Evolutionary conservation across 2,113 vertebrate species (phyloP), one percentile per base, ranked within the genome.

Genomic region (Ariopsis seemanni): DNA sequence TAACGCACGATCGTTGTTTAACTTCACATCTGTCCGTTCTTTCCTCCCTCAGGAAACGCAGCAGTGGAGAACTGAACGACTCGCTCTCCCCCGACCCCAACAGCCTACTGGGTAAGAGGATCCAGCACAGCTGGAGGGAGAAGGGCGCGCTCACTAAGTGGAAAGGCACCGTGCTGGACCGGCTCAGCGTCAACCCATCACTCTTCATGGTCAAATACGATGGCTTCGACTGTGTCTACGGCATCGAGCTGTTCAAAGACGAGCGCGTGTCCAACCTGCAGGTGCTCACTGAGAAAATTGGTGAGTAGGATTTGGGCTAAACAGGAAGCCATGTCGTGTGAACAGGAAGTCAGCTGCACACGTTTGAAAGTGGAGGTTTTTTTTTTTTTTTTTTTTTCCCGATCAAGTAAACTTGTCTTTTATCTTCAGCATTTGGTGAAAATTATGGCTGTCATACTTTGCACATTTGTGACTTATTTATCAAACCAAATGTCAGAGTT

Each of bases 151-250:
- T 96, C 77, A 96, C 96, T 86, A 95, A 95, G 89, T 96, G 96
- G 96, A 96, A 96, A 88, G 96, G 96, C 87, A 96, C 96, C 0
- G 96, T 96, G 2, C 91, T 96, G 90, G 96, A 96, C 92, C 95
- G 95, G 17, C 93, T 96, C 1, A 93, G 89, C 15, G 94, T 95
- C 79, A 96, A 96, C 92, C 93, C 67, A 58, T 95, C 94, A 1
- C 95, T 96, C 80, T 96, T 94, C 92, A 95, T 96, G 96, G 94
- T 96, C 77, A 96, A 96, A 90, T 96, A 96, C 55, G 96, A 96
- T 20, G 96, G 95, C 84, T 96, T 96, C 0, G 96, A 96, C 57
- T 96, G 96, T 2, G 94, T 96, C 88, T 96, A 96, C 0, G 96
- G 96, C 91, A 96, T 96, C 3, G 96, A 96, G 93, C 93, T 96